Conservation (phyloP, 2,797 vertebrate genomes). For the Bradypodion ventrale region DNA sequence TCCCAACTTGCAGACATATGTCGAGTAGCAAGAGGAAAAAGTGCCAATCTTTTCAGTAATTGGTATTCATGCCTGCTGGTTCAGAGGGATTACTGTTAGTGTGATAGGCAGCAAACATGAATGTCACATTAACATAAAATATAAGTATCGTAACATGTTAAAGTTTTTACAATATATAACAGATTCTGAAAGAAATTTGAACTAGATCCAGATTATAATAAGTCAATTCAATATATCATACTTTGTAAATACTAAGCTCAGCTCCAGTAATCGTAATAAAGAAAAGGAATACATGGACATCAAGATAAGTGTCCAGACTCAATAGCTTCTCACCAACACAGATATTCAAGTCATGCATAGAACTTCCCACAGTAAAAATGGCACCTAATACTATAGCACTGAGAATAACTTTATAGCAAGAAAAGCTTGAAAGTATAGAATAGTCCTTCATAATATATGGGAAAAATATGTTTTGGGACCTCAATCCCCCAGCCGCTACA, state of each 20-base stretch:
- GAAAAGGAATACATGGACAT: neutral
- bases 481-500: no score
- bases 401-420: neutral
- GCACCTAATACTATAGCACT: neutral
- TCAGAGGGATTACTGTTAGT: constrained; percentile 64
- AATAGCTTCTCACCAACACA: neutral
- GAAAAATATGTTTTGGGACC: neutral
- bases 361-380: neutral
- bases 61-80: constrained; percentile 54
- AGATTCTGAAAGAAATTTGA: constrained; percentile 57
- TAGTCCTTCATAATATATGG: neutral
- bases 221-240: constrained; percentile 42
- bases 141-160: constrained; percentile 52
- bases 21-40: constrained; percentile 54
- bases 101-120: constrained; percentile 64
- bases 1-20: constrained; percentile 47
- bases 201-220: constrained; percentile 60
- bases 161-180: constrained; percentile 60
- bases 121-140: constrained; percentile 72
- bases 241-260: constrained; percentile 45
- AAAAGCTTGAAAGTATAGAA: neutral
- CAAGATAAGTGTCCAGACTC: neutral
- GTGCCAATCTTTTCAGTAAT: constrained; percentile 54
- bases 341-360: neutral
- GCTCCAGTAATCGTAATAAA: constrained; percentile 8